Percentiles rank a stretch among this genome's conserved stretches.
These are phyloP conservation scores for Urocyon cinereoargenteus DNA, from an alignment of 2,797 vertebrate species.

Conservation along the genomic window DNA sequence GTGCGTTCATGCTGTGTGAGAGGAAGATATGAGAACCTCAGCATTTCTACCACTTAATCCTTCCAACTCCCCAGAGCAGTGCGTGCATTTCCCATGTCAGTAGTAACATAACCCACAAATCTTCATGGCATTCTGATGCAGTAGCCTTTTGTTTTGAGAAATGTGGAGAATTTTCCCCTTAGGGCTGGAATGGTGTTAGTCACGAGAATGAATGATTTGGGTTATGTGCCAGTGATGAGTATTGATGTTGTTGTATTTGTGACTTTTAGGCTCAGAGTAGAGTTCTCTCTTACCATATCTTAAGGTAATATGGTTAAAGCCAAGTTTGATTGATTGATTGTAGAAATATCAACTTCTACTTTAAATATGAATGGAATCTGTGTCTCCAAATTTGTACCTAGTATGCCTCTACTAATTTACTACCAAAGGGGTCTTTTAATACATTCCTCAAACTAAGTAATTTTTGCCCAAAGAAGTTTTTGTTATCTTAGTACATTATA, in stretches of 20 bases:
- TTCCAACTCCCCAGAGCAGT: neutral
- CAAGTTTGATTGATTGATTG: neutral
- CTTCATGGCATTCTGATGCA: neutral
- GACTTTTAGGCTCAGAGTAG: neutral
- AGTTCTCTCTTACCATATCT: neutral
- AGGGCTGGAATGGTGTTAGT: neutral
- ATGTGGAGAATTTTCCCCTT: neutral
- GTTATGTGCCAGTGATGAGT: neutral
- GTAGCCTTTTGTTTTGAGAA: conserved; percentile 33
- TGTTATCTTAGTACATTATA: conserved; percentile 35
- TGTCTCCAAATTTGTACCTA: conserved; percentile 1
- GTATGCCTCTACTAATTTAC: conserved; percentile 19
- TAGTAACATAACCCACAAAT: neutral
- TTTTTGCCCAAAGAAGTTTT: conserved; percentile 15
- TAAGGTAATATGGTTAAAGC: neutral
- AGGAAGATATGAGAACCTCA: conserved; percentile 7
- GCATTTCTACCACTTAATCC: neutral
- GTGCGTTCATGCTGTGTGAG: neutral
- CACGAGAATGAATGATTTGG: neutral
- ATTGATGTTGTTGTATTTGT: neutral
- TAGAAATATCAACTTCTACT: conserved; percentile 41
- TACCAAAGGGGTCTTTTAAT: neutral
- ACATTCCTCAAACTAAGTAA: neutral
- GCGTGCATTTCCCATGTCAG: neutral
- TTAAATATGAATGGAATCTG: neutral